A percentile compares a stretch with the other conserved stretches of the same genome.
phyloP scores from a whole-genome alignment of 1,140 invertebrate genomes.

The Apocrypta bakeri region DNA sequence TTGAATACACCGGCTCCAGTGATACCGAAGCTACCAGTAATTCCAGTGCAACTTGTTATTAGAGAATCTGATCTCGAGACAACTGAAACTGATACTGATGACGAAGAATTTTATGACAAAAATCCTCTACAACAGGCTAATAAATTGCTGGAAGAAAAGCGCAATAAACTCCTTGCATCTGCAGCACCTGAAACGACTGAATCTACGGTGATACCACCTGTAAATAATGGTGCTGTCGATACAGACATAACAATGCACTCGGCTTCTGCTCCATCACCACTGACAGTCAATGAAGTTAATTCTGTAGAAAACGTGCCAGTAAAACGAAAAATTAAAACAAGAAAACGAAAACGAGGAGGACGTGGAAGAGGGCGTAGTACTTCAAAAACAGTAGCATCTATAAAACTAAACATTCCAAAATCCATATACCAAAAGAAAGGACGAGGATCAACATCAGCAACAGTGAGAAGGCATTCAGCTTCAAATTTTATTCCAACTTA shows the following conservation, averaged over 20 bases:
- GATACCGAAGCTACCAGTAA: conserved; percentile 42
- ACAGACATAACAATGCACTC: conserved; percentile 52
- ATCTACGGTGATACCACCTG: conserved; percentile 61
- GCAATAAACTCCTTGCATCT: conserved; percentile 79
- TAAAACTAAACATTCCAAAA: conserved; percentile 73
- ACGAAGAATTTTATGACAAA: conserved; percentile 90
- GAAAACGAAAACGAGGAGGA: conserved; percentile 74
- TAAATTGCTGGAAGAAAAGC: conserved; percentile 82
- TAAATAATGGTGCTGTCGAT: conserved; percentile 78
- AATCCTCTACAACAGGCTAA: conserved; percentile 83
- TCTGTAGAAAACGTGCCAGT: conserved; percentile 43
- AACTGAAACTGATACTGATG: conserved; percentile 87
- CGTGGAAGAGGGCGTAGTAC: conserved; percentile 47
- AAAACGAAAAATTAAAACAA: conserved; percentile 77
- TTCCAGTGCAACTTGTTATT: conserved; percentile 65
- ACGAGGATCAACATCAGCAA: neutral
- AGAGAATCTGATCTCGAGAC: conserved; percentile 88
- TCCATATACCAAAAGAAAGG: conserved; percentile 65
- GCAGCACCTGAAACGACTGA: conserved; percentile 67
- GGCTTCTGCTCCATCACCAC: conserved; percentile 43
- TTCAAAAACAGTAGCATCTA: conserved; percentile 60
- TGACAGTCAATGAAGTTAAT: conserved; percentile 2
- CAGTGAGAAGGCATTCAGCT: neutral
- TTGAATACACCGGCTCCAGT: conserved; percentile 34
- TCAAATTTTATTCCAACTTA: conserved; percentile 10